Percentiles rank a stretch among this genome's conserved stretches.
phyloP scores from a whole-genome alignment of 2,797 vertebrate genomes.

The Gouania willdenowi region DNA sequence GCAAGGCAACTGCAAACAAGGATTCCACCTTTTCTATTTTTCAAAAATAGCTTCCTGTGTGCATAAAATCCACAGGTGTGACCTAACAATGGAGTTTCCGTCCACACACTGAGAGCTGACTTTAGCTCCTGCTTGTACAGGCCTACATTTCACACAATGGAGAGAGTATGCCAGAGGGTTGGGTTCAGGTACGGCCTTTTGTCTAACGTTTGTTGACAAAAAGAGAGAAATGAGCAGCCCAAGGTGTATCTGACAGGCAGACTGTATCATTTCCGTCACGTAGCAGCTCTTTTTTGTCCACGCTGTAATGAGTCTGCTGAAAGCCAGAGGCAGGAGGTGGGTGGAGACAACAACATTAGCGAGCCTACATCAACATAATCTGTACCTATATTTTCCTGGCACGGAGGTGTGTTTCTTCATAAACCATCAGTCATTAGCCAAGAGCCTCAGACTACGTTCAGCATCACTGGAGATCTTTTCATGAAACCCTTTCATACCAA shows the following conservation, averaged over 20 bases:
- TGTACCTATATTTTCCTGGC: conserved; percentile 34
- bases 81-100: conserved; percentile 42
- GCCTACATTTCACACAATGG: conserved; percentile 50
- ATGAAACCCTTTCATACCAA: conserved; percentile 13
- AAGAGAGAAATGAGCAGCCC: conserved; percentile 34
- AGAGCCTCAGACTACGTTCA: conserved; percentile 10
- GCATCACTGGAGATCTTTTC: conserved; percentile 24
- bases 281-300: conserved; percentile 19
- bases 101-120: conserved; percentile 20
- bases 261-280: conserved; percentile 26
- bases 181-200: conserved; percentile 57
- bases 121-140: conserved; percentile 36
- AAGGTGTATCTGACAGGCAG: conserved; percentile 26
- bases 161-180: conserved; percentile 50
- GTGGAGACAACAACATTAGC: conserved; percentile 24
- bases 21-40: conserved; percentile 11
- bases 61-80: conserved; percentile 52
- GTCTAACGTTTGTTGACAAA: conserved; percentile 45
- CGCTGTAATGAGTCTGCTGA: conserved; percentile 18
- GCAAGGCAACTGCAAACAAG: conserved; percentile 5
- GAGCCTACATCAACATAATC: conserved; percentile 34
- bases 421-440: conserved; percentile 39
- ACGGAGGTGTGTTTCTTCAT: conserved; percentile 24
- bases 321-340: conserved; percentile 18
- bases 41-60: conserved; percentile 14